Base-by-base conservation (phyloP, 2,113 vertebrate genomes). In the Peucedramus taeniatus region DNA sequence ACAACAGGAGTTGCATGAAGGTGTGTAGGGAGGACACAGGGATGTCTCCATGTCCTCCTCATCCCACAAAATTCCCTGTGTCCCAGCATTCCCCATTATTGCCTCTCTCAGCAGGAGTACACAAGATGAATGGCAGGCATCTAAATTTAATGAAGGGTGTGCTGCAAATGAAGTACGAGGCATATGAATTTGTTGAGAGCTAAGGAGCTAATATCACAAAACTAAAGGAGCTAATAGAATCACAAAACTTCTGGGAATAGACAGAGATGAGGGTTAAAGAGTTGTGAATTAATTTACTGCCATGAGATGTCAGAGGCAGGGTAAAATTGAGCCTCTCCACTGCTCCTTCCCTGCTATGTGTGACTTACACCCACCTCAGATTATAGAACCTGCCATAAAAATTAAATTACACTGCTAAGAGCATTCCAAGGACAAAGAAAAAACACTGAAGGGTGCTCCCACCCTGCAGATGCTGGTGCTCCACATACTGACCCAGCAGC, bases 171-270 rank as follows among this genome's bases (percentile, higher is more conserved):
- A 56, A 71, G 50, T 65, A 69, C 8, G 10, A 92, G 45, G 56
- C 78, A 74, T 89, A 63, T 87, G 80, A 85, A 82, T 80, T 74
- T 94, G 51, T 26, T 64, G 44, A 70, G 59, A 59, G 40, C 65
- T 90, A 87, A 88, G 70, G 50, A 94, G 53, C 45, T 93, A 84
- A 92, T 72, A 77, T n/a, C n/a, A n/a, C n/a, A n/a, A n/a, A n/a
- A n/a, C n/a, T n/a, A n/a, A n/a, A n/a, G n/a, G n/a, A n/a, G n/a
- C n/a, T n/a, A n/a, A n/a, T 72, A 75, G 60, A 89, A 76, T 86
- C 26, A 85, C 63, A 75, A 87, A 86, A 28, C 57, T 79, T 76
- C 40, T 75, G 80, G 70, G 81, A 87, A 77, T 57, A 87, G 39
- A 16, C 16, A 83, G 56, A 3, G 1, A 53, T 39, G 37, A 84